A percentile compares a stretch with the other conserved stretches of the same genome.
These are phyloP conservation scores for Tachina grossa DNA, from an alignment of 2,888 invertebrate species.

Conservation along the genomic window DNA sequence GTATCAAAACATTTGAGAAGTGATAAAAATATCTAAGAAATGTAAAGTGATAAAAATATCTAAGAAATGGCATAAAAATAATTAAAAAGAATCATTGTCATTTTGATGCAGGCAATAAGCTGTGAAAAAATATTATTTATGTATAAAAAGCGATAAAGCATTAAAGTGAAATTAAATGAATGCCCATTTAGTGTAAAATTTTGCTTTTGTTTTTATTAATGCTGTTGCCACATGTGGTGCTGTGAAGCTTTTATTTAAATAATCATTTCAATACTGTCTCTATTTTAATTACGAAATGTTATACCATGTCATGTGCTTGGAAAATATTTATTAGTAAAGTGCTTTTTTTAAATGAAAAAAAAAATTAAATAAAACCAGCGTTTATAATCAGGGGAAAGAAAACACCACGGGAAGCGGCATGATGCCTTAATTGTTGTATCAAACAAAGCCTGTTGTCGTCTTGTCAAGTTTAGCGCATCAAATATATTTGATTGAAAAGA, in stretches of 20 bases:
- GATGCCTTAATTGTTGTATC: constrained; percentile 32
- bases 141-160: constrained; percentile 13
- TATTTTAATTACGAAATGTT: constrained; percentile 33
- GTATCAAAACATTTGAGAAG: not conserved
- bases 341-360: constrained; percentile 33
- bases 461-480: constrained; percentile 28
- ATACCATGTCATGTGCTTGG: constrained; percentile 6
- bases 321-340: constrained; percentile 39
- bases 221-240: constrained; percentile 58
- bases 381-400: not conserved
- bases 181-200: constrained; percentile 40
- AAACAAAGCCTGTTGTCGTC: constrained; percentile 43
- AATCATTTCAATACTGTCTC: constrained; percentile 46
- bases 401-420: constrained; percentile 42
- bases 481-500: constrained; percentile 45
- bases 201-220: constrained; percentile 20
- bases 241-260: constrained; percentile 33
- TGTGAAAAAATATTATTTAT: constrained; percentile 4
- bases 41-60: too few relatives aligned
- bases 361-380: not conserved
- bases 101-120: not conserved
- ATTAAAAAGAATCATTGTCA: not conserved
- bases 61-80: not conserved
- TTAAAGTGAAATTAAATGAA: constrained; percentile 38
- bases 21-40: not conserved